Conservation (phyloP, 37 sponge, comb jelly and placozoan genomes). For the Beroe ovata region DNA sequence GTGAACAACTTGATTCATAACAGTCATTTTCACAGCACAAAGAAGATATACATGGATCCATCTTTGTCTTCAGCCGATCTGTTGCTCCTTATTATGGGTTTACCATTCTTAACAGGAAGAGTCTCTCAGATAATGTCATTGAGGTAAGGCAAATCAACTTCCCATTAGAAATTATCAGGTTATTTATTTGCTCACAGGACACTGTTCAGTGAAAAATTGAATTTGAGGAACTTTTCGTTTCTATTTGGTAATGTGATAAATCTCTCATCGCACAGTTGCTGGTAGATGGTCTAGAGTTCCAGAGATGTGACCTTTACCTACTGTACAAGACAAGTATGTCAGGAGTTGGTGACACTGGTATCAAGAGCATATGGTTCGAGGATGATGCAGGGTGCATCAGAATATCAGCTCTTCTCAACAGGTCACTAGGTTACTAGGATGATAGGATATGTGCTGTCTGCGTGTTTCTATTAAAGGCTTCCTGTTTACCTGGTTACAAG, state of each 20-base stretch:
- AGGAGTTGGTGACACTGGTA: not conserved
- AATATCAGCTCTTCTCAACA: constrained; percentile 46
- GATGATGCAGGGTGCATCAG: constrained; percentile 46
- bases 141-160: constrained; percentile 20
- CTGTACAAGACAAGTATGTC: constrained; percentile 9
- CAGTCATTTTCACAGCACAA: constrained; percentile 28
- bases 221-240: too few species aligned
- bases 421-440: not conserved
- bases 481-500: too few species aligned
- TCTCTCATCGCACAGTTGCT: too few species aligned
- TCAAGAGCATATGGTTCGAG: constrained; percentile 64
- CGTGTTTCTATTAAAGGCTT: too few species aligned
- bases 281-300: constrained; percentile 42
- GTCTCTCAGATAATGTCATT: constrained; percentile 57
- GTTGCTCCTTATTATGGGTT: constrained; percentile 41
- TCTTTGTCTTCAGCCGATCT: constrained; percentile 48
- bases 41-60: constrained; percentile 29
- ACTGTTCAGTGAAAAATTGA: too few species aligned
- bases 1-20: not conserved
- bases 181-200: too few species aligned
- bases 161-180: too few species aligned
- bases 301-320: constrained; percentile 46
- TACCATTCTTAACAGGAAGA: constrained; percentile 33
- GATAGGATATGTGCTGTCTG: too few species aligned
- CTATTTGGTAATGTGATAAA: too few species aligned